Conservation (phyloP, 2,797 vertebrate species). For the Gila robusta region DNA sequence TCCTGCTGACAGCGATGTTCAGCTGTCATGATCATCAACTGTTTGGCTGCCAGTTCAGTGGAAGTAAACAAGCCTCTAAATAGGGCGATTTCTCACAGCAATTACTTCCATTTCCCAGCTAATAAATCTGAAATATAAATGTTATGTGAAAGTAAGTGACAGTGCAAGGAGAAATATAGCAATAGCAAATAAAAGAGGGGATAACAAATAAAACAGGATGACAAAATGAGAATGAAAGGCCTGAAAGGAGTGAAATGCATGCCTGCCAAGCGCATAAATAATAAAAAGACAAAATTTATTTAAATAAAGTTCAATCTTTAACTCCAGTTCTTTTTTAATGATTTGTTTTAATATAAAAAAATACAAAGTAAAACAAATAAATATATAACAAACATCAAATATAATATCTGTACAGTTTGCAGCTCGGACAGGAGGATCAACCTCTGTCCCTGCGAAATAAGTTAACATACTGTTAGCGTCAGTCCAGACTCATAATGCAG, state of each 20-base stretch:
- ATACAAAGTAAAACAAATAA: conserved; percentile 22
- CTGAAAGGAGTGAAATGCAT: background rate
- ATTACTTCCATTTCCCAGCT: background rate
- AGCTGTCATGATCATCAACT: background rate
- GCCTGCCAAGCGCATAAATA: background rate
- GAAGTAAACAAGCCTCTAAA: conserved; percentile 12
- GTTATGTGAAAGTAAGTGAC: background rate
- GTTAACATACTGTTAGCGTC: background rate
- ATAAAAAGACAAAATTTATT: background rate
- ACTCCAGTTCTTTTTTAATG: background rate
- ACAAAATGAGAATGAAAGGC: background rate
- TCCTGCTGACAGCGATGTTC: conserved; percentile 15
- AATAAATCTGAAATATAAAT: background rate
- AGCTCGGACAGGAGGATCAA: conserved; percentile 38
- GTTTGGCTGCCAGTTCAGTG: background rate
- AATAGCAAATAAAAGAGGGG: background rate
- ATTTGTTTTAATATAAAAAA: conserved; percentile 42
- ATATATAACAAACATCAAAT: conserved; percentile 30
- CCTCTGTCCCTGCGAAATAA: conserved; percentile 32
- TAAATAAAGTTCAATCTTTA: conserved; percentile 2
- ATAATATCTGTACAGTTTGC: conserved; percentile 36
- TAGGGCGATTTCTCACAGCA: background rate
- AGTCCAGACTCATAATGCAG: background rate
- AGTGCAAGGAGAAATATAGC: background rate
- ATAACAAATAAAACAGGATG: background rate